These are phyloP conservation scores for Mus pahari DNA, from an alignment of 2,113 vertebrate species.

Conservation along the genomic window DNA sequence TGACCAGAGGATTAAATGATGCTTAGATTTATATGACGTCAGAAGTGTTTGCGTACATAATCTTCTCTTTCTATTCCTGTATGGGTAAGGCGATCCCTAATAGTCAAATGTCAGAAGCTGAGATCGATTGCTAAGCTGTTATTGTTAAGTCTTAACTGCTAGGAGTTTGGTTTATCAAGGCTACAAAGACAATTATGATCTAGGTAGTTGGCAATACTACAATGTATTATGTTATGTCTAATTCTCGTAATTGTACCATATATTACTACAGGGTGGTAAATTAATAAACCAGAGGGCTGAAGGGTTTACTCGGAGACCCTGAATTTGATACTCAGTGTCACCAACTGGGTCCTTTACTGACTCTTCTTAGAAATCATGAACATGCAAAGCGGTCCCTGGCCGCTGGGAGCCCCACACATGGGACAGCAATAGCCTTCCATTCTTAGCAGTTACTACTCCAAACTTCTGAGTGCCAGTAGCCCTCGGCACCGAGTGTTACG, in stretches of 20 bases:
- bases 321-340: not conserved
- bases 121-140: not conserved
- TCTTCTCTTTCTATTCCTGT: not conserved
- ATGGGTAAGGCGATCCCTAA: not conserved
- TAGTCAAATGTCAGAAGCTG: not conserved
- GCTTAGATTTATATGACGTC: not conserved
- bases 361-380: not conserved
- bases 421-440: not conserved
- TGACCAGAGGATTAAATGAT: not conserved
- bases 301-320: not conserved
- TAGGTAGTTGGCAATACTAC: not conserved
- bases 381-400: too few relatives aligned
- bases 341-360: not conserved
- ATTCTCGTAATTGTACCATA: not conserved
- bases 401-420: too few relatives aligned
- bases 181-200: not conserved
- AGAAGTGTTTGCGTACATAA: not conserved
- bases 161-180: not conserved
- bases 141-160: not conserved
- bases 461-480: not conserved
- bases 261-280: not conserved
- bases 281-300: not conserved
- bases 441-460: not conserved
- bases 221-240: not conserved
- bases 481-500: not conserved